Evolutionary conservation across 2,797 vertebrate genomes (phyloP).

Genomic region (Tauraco hartlaubi): DNA sequence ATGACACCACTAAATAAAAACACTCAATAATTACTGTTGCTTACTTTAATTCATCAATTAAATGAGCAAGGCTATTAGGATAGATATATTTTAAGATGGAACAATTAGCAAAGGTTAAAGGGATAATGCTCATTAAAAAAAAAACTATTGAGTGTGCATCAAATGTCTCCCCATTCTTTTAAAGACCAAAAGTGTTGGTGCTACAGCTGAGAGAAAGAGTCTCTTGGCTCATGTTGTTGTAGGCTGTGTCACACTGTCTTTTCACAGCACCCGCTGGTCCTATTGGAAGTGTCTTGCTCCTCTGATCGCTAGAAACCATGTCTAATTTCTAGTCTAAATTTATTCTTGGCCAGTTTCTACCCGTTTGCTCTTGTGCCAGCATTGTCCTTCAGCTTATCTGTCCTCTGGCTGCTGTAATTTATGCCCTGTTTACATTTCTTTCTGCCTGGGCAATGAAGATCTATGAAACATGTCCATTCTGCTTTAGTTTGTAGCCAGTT

Average conservation of each 20-base stretch:
- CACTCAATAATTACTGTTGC: conserved; percentile 1
- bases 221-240: background rate
- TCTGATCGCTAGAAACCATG: background rate
- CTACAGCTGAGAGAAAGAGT: background rate
- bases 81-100: conserved; percentile 3
- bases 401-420: conserved; percentile 57
- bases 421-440: conserved; percentile 55
- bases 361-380: conserved; percentile 25
- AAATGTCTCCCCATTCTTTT: background rate
- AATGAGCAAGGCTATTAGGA: background rate
- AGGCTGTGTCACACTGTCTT: background rate
- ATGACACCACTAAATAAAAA: background rate
- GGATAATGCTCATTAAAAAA: background rate
- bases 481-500: conserved; percentile 40
- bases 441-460: conserved; percentile 55
- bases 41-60: conserved; percentile 29
- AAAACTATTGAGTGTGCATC: background rate
- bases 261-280: background rate
- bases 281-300: background rate
- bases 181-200: background rate
- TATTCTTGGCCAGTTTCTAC: conserved; percentile 49
- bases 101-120: conserved; percentile 35
- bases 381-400: conserved; percentile 64
- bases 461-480: conserved; percentile 60
- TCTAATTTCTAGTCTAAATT: conserved; percentile 43